phyloP scores from a whole-genome alignment of 2,888 invertebrate genomes.

The Corbicula japonica region DNA sequence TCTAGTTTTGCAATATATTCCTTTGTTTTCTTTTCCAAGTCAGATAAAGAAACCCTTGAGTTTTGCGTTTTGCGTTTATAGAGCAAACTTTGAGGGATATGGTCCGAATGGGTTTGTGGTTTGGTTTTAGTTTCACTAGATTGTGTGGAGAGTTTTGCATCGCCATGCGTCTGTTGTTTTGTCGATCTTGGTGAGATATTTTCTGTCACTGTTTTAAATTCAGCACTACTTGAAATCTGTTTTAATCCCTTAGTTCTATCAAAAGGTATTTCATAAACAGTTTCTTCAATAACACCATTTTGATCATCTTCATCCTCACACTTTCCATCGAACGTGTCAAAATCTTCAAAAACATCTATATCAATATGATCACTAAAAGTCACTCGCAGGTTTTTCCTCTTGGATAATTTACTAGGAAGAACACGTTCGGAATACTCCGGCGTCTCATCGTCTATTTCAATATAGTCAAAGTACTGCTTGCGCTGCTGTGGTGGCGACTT shows the following conservation, averaged over 20 bases:
- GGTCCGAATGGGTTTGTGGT: too few relatives aligned
- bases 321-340: constrained; percentile 21
- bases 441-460: constrained; percentile 61
- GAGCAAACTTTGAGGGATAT: constrained; percentile 41
- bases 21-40: constrained; percentile 47
- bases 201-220: constrained; percentile 44
- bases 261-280: constrained; percentile 29
- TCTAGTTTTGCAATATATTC: constrained; percentile 37
- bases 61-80: constrained; percentile 38
- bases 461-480: constrained; percentile 32
- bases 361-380: constrained; percentile 61
- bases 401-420: constrained; percentile 28
- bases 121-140: constrained; percentile 6
- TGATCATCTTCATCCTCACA: constrained; percentile 20
- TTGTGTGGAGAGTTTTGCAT: constrained; percentile 1
- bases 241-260: constrained; percentile 27
- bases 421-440: constrained; percentile 26
- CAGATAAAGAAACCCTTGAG: constrained; percentile 27
- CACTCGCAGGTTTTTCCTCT: constrained; percentile 53
- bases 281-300: constrained; percentile 42
- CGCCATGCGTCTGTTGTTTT: neutral
- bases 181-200: constrained; percentile 25
- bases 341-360: constrained; percentile 45
- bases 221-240: constrained; percentile 43
- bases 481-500: constrained; percentile 58